Conservation (phyloP, 2,797 vertebrate genomes). For the Eulemur mongoz region DNA sequence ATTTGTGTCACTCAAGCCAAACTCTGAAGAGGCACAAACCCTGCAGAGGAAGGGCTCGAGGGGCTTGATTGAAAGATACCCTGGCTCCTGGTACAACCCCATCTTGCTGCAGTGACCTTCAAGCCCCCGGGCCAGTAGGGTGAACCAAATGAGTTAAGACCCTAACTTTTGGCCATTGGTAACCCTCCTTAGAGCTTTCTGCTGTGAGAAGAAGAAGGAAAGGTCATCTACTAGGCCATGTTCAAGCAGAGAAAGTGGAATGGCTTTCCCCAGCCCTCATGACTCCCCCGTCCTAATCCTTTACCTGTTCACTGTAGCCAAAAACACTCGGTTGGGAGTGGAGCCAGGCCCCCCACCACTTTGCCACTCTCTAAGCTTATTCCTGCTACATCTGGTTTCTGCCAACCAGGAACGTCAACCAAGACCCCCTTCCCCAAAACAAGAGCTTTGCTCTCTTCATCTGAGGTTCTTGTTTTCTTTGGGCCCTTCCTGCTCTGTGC, state of each 20-base stretch:
- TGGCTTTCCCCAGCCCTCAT: background rate
- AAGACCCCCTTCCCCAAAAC: background rate
- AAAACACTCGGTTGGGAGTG: background rate
- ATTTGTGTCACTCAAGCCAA: constrained; percentile 15
- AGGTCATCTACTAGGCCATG: background rate
- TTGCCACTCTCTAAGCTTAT: background rate
- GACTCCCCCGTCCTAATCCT: background rate
- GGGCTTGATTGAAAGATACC: background rate
- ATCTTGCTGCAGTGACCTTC: background rate
- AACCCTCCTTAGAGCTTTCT: constrained; percentile 7
- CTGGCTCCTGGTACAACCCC: background rate
- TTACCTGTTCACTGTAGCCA: background rate
- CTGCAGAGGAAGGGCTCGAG: background rate
- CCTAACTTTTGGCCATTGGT: background rate
- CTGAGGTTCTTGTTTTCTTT: background rate
- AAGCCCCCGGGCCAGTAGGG: background rate
- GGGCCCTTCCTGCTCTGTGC: background rate
- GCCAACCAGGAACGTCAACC: background rate
- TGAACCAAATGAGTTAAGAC: background rate
- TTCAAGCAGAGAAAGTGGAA: constrained; percentile 51
- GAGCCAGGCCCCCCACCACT: background rate
- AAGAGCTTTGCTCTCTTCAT: background rate
- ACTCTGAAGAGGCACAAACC: background rate
- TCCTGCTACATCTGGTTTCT: background rate
- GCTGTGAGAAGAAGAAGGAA: constrained; percentile 38